Conservation (phyloP, 2,888 invertebrate species). For the Aleiodes testaceus region DNA sequence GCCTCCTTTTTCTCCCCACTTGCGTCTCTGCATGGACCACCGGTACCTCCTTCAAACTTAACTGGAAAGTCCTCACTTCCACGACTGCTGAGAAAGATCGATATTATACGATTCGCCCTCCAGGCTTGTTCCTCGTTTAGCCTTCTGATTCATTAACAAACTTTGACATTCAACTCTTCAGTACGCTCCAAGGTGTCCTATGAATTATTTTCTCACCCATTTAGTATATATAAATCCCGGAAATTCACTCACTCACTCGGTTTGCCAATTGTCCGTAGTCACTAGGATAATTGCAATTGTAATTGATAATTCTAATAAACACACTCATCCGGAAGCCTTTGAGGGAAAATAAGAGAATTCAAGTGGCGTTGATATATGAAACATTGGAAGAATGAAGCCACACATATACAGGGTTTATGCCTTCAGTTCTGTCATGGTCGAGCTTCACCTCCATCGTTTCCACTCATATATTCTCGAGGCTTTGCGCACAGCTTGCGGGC, state of each 20-base stretch:
- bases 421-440: constrained; percentile 37
- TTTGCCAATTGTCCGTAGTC: constrained; percentile 11
- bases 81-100: constrained; percentile 41
- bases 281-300: constrained; percentile 2
- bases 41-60: constrained; percentile 41
- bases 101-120: constrained; percentile 39
- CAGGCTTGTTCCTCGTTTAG: constrained; percentile 36
- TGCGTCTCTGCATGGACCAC: constrained; percentile 40
- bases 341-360: constrained; percentile 1
- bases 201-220: constrained; percentile 29
- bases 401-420: constrained; percentile 47
- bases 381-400: constrained; percentile 48
- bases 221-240: not conserved
- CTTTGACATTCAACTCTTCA: constrained; percentile 32
- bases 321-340: constrained; percentile 41
- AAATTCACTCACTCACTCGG: constrained; percentile 24
- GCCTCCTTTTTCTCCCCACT: constrained; percentile 3
- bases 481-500: constrained; percentile 58
- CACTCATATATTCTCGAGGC: constrained; percentile 19
- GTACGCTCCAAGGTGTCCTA: not conserved
- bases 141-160: constrained; percentile 40
- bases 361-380: constrained; percentile 18
- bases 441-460: constrained; percentile 8
- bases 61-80: constrained; percentile 38
- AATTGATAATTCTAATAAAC: constrained; percentile 21